phyloP scores from a whole-genome alignment of 2,888 invertebrate species.

The Amphipyra tragopoginis region DNA sequence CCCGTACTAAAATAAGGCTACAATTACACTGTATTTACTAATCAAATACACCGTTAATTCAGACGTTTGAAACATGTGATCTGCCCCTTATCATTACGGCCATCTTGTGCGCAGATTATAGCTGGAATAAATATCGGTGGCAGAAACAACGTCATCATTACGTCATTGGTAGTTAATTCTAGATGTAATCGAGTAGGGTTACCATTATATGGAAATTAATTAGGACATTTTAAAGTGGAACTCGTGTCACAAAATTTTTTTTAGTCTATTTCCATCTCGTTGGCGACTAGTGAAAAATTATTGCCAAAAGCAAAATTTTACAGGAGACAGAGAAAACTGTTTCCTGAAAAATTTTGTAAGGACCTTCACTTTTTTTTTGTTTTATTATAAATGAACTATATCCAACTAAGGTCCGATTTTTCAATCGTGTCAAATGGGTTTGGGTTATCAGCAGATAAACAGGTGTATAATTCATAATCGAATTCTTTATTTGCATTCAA shows the following conservation, averaged over 20 bases:
- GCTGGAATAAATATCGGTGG: conserved; percentile 34
- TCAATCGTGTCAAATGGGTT: no score
- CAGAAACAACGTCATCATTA: conserved; percentile 36
- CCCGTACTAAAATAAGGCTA: conserved; percentile 9
- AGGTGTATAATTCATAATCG: no score
- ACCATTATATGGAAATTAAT: neutral
- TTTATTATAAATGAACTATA: no score
- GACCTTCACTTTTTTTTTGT: no score
- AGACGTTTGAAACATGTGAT: conserved; percentile 44
- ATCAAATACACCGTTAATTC: conserved; percentile 53
- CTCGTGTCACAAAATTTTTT: neutral
- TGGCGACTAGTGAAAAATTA: no score
- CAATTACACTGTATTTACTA: conserved; percentile 45
- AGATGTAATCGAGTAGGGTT: conserved; percentile 20
- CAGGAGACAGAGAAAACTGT: no score
- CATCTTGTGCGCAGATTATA: conserved; percentile 34
- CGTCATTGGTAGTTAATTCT: conserved; percentile 36
- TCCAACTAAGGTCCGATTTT: no score
- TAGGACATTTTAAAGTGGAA: neutral
- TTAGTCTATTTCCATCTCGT: no score
- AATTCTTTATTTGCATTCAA: no score
- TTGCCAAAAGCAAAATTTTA: no score
- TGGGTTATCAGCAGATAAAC: no score
- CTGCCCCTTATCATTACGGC: conserved; percentile 39
- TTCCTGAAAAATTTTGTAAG: no score